Conservation (phyloP, 2,113 vertebrate species). For the Gasterosteus aculeatus region DNA sequence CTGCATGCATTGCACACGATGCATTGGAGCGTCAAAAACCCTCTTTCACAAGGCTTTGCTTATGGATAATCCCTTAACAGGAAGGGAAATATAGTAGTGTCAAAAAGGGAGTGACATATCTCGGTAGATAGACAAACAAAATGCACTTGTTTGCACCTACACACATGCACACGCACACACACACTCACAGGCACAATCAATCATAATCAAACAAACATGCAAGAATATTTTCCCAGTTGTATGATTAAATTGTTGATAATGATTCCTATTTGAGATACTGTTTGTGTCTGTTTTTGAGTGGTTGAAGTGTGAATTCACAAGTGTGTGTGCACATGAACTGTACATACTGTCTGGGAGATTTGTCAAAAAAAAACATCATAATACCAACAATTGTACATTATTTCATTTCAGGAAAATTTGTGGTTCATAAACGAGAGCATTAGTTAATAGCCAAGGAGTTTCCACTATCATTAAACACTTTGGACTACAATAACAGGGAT, state of each 20-base stretch:
- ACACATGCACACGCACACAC: constrained; percentile 11
- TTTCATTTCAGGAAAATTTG: background rate
- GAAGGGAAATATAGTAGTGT: constrained; percentile 21
- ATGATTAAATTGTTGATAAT: background rate
- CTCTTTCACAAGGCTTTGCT: constrained; percentile 23
- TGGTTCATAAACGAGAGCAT: background rate
- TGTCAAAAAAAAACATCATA: background rate
- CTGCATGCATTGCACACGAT: constrained; percentile 46
- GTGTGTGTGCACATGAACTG: background rate
- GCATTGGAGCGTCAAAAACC: constrained; percentile 29
- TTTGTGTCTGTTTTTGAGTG: constrained; percentile 5
- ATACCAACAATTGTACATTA: background rate
- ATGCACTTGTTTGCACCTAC: background rate
- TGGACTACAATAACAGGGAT: constrained; percentile 4
- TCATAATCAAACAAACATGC: background rate
- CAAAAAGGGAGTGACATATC: constrained; percentile 13
- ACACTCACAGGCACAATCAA: background rate
- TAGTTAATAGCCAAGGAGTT: background rate
- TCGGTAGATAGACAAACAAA: background rate
- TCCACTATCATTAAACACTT: background rate
- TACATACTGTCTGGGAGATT: background rate
- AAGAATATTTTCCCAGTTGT: background rate
- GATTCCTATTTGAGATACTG: background rate
- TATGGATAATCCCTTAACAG: constrained; percentile 40
- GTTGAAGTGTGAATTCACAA: background rate